Percentiles rank a stretch among this genome's conserved stretches.
phyloP scores from a whole-genome alignment of 1,140 invertebrate species.

The Leptopilina boulardi region DNA sequence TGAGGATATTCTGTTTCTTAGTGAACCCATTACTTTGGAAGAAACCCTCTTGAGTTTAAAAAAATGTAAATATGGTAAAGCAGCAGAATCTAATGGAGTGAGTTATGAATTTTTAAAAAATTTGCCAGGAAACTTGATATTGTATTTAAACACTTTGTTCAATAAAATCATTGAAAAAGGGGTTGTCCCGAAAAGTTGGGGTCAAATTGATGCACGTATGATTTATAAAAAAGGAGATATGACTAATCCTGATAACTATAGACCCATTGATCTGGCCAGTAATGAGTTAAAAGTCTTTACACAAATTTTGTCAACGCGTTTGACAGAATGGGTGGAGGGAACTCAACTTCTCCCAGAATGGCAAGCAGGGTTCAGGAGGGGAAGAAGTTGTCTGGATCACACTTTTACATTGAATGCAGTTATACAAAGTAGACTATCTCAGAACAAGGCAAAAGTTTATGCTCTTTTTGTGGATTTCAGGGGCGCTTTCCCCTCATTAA shows the following conservation, averaged over 20 bases:
- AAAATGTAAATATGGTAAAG: conserved; percentile 40
- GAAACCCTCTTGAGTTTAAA: conserved; percentile 32
- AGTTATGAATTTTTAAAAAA: conserved; percentile 43
- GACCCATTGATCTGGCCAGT: conserved; percentile 55
- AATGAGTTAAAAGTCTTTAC: conserved; percentile 53
- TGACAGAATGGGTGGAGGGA: conserved; percentile 47
- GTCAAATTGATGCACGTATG: conserved; percentile 15
- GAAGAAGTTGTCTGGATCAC: conserved; percentile 50
- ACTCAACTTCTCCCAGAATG: conserved; percentile 50
- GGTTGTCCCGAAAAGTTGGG: conserved; percentile 28
- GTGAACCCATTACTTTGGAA: conserved; percentile 2
- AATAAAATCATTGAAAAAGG: conserved; percentile 36
- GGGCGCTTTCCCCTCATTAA: conserved; percentile 39
- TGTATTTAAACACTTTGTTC: conserved; percentile 32
- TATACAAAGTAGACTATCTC: conserved; percentile 44
- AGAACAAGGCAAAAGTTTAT: conserved; percentile 24
- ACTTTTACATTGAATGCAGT: conserved; percentile 50
- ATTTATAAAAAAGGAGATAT: conserved; percentile 54
- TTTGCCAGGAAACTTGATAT: conserved; percentile 31
- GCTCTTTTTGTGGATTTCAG: conserved; percentile 44
- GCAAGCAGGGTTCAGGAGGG: conserved; percentile 54
- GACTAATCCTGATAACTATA: conserved; percentile 52
- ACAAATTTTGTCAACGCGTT: conserved; percentile 38
- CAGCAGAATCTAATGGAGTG: conserved; percentile 45
- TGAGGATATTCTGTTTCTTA: conserved; percentile 12